Evolutionary conservation across 2,113 vertebrate species (phyloP).

Genomic region (Phyllostomus discolor): DNA sequence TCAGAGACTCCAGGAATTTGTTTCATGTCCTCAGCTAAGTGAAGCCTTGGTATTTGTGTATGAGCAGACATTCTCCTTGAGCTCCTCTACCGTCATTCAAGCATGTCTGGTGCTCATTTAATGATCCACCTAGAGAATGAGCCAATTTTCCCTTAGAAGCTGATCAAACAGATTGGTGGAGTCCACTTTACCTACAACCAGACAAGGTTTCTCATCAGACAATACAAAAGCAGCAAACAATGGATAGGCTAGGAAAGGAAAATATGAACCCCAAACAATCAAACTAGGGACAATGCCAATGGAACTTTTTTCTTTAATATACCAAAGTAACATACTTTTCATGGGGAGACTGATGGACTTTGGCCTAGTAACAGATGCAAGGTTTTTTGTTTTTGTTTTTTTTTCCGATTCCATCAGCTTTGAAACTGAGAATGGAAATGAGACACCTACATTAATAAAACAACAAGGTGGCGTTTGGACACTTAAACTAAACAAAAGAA

Average conservation of each 20-base stretch:
- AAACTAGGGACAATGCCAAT: background rate
- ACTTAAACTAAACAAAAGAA: constrained; percentile 81
- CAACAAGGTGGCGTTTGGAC: constrained; percentile 76
- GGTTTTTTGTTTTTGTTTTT: constrained; percentile 68
- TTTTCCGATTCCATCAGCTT: constrained; percentile 65
- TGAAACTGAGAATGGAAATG: constrained; percentile 81
- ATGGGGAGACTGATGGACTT: constrained; percentile 24
- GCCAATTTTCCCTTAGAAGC: background rate
- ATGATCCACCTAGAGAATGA: background rate
- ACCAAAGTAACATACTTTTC: background rate
- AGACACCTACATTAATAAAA: constrained; percentile 85
- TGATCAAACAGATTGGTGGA: background rate
- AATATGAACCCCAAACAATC: background rate
- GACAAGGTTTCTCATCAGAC: background rate
- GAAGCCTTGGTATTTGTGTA: background rate
- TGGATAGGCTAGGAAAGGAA: background rate
- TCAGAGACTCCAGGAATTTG: background rate
- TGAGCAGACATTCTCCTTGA: background rate
- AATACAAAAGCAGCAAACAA: background rate
- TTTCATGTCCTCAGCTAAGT: background rate
- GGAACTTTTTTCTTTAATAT: background rate
- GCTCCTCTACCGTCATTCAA: background rate
- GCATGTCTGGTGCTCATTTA: background rate
- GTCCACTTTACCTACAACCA: background rate
- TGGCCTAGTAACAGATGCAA: constrained; percentile 47